phyloP scores from a whole-genome alignment of 2,113 vertebrate species.

The Smithornis capensis region DNA sequence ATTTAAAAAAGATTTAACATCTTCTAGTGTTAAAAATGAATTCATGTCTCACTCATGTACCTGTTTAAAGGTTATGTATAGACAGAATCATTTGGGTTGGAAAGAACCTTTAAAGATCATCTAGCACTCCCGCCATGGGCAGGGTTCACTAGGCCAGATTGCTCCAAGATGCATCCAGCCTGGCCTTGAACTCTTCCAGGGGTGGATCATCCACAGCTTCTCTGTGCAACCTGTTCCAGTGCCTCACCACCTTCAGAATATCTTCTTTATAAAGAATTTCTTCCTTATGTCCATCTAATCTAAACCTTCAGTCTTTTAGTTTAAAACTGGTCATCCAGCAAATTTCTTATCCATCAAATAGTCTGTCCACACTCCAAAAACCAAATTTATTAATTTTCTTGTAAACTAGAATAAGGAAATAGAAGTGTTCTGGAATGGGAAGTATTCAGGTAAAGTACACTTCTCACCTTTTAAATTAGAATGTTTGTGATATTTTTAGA shows the following conservation, averaged over 20 bases:
- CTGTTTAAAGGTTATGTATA: background rate
- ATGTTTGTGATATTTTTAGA: background rate
- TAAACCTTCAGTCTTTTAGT: background rate
- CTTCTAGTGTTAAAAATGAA: background rate
- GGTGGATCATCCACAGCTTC: background rate
- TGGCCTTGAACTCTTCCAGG: background rate
- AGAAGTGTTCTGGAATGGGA: background rate
- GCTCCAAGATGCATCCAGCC: background rate
- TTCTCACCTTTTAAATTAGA: background rate
- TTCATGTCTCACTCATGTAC: background rate
- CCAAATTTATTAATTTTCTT: background rate
- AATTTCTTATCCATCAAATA: background rate
- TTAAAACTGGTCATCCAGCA: background rate
- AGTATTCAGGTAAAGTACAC: background rate
- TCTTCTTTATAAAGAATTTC: background rate
- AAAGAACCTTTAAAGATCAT: background rate
- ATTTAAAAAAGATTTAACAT: background rate
- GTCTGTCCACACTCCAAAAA: background rate
- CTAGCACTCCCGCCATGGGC: background rate
- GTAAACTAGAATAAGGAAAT: background rate
- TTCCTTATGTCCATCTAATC: background rate
- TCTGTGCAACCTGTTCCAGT: background rate
- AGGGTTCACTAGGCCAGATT: background rate
- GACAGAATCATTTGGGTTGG: background rate
- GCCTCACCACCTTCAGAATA: background rate